Evolutionary conservation across 2,888 invertebrate species (phyloP), one percentile per base, ranked within the genome.

Genomic region (Agrotis segetum): DNA sequence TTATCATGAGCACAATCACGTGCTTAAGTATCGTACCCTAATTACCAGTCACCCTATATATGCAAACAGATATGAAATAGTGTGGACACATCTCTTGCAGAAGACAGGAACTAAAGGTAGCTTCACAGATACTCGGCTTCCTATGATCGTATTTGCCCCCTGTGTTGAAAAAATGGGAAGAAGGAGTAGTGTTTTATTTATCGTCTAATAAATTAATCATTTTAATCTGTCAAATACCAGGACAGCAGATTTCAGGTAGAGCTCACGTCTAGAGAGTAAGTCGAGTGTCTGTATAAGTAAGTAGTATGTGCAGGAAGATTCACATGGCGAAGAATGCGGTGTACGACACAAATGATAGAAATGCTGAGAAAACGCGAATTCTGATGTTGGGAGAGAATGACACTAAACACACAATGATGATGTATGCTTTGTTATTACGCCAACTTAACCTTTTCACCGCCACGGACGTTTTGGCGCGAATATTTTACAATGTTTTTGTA

Each of bases 321-420:
- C 50, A 78, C 79, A 72, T 53, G 64, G 52, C 64, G 34, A 40
- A 73, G 21, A 68, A 79, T 67, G 60, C 29, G 52, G 52, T 77
- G 78, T 55, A 71, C 19, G 21, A 53, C 21, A 63, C 17, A 61
- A 76, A 14, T 62, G 47, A 67, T 16, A 82, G 21, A 53, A 59
- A 66, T 65, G 61, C 21, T 63, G 49, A 53, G 52, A 56, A 68
- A 65, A 46, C 63, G 29, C 62, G 60, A 69, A 84, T 85, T 85
- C 84, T 84, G 84, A 84, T 85, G 71, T 84, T 84, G 85, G 84
- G 84, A 83, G 34, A 46, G 50, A 69, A 71, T 66, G 60, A 68
- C 44, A 65, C 68, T 59, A 19, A 16, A 64, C 29, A 75, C 3
- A 16, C 14, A 58, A 34, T 59, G 34, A 64, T 68, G 53, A 66